Conservation (phyloP, 2,797 vertebrate species). For the Dendrocincla fuliginosa region DNA sequence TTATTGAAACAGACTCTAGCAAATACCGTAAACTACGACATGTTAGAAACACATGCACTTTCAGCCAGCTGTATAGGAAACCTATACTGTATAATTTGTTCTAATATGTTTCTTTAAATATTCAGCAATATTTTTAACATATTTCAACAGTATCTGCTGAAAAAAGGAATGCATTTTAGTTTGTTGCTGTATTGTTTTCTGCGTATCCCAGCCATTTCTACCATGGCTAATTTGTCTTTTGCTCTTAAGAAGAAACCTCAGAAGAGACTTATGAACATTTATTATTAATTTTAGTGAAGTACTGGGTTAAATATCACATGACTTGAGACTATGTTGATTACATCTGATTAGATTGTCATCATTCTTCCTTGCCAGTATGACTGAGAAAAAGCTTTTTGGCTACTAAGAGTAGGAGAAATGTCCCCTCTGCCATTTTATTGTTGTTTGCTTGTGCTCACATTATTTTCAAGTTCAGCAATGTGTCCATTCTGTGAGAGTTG, state of each 20-base stretch:
- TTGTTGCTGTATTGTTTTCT: background rate
- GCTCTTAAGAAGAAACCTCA: background rate
- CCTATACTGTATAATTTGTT: fast-evolving
- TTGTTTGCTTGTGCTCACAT: background rate
- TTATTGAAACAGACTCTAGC: background rate
- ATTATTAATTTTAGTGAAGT: background rate
- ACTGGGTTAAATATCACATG: background rate
- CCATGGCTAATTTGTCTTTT: background rate
- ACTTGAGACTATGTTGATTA: background rate
- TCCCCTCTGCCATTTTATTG: background rate
- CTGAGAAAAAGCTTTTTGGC: background rate
- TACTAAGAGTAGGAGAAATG: background rate
- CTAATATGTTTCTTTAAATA: background rate
- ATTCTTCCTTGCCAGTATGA: background rate
- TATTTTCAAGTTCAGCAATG: background rate
- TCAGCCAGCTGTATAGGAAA: background rate
- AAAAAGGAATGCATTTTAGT: background rate
- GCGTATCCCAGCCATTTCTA: background rate
- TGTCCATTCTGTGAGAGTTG: background rate
- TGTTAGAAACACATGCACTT: background rate
- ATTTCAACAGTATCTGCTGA: background rate
- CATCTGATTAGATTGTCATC: background rate
- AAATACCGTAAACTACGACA: background rate
- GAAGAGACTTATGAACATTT: background rate
- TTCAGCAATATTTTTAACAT: background rate